Percentiles rank a stretch among this genome's conserved stretches.
Evolutionary conservation across 2,797 vertebrate genomes (phyloP).

Genomic region (Molothrus ater): DNA sequence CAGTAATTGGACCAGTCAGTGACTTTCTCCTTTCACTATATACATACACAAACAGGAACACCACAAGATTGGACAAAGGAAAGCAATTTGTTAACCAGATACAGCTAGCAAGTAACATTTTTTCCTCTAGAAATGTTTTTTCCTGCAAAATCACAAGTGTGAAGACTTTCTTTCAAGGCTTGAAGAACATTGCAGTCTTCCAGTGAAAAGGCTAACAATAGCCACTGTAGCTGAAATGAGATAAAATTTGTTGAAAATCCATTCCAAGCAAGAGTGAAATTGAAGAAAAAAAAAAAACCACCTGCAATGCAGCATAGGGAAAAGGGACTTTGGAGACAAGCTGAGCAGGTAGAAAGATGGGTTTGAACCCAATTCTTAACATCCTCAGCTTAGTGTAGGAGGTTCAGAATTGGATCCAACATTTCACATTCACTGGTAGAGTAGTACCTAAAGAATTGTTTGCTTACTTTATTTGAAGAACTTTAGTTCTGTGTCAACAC

Average conservation of each 20-base stretch:
- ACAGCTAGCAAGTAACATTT: conserved; percentile 48
- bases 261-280: conserved; percentile 10
- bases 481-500: conserved; percentile 84
- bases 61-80: conserved; percentile 59
- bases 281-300: background rate
- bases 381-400: background rate
- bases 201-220: conserved; percentile 51
- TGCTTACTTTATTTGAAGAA: conserved; percentile 83
- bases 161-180: conserved; percentile 54
- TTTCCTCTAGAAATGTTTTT: conserved; percentile 56
- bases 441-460: conserved; percentile 26
- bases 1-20: conserved; percentile 51
- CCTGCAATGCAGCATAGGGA: background rate
- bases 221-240: conserved; percentile 69
- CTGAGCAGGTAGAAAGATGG: background rate
- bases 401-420: background rate
- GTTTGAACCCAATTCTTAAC: background rate
- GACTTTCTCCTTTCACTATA: conserved; percentile 52
- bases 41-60: conserved; percentile 60
- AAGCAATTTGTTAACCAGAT: conserved; percentile 59
- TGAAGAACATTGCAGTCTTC: conserved; percentile 44
- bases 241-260: conserved; percentile 58
- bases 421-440: background rate
- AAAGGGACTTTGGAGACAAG: conserved; percentile 4
- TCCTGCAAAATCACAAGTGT: conserved; percentile 31